Base-by-base conservation (phyloP, 2,113 vertebrate species). In the Picathartes gymnocephalus region DNA sequence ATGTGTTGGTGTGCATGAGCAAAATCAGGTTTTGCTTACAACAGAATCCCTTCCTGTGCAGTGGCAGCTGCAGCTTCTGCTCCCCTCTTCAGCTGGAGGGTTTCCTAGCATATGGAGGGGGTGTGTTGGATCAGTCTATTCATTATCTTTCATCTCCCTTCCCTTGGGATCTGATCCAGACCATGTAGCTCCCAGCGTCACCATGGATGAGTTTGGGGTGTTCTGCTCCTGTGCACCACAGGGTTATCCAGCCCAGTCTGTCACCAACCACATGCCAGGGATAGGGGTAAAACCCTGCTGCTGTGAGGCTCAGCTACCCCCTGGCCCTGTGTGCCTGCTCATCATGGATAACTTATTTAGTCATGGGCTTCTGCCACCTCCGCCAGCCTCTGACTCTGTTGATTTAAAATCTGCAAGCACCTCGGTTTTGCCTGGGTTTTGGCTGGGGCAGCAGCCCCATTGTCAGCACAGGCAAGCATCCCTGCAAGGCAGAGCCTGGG, bases 361-460 rank as follows among this genome's bases (percentile, higher is more conserved):
- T 86, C 60, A 86, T 1, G 27, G 60, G 64, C 83, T 94, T 89
- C 77, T 86, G 56, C 27, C 83, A 54, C 61, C 39, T 66, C 73
- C 7, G 7, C 65, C 86, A 66, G 68, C 54, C 42, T 88, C 82
- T 72, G 54, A 56, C 28, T 77, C 70, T 77, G 71, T 86, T 95
- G 89, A 86, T 88, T 83, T 73, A 70, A 93, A 92, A 95, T 78
- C 91, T 94, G 93, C 93, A 91, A 84, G 65, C 69, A 66, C 42
- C 73, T 93, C 28, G 0, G 44, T 88, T 95, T 91, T 81, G 45
- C 30, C 35, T 40, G 84, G 15, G 13, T 81, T 94, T 93, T 85
- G 74, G 79, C 71, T n/a, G 58, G 82, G 53, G 62, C 58, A 88
- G 65, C 56, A 90, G 81, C 51, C 47, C 42, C 18, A 0, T 4